Evolutionary conservation across 1,140 invertebrate genomes (phyloP), one percentile per base, ranked within the genome.

Genomic region (Leptinotarsa defecta): DNA sequence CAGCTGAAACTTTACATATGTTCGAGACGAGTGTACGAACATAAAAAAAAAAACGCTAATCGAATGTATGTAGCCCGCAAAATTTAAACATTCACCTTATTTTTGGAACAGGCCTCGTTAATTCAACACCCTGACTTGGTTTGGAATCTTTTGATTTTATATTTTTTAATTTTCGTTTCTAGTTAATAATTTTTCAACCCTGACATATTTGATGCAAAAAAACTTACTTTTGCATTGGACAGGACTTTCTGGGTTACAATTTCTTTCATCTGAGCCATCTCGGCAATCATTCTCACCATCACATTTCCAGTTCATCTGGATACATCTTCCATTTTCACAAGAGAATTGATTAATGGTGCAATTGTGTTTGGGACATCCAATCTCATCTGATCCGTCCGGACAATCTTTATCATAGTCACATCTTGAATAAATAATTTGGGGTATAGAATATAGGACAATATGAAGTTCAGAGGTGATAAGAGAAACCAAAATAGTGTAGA

Each of bases 211-310:
- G 34, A 43, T 11, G 8, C 2, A 8, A 43, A 43, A 34, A 27
- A 19, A 65, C 64, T 78, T 75, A 78, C 76, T 67, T 78, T 83
- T 84, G 67, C 84, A 86, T 1, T 75, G 75, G 4, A 68, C 76
- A 1, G 84, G 81, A 70, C 77, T 75, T 13, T 74, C 49, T 4
- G 34, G 65, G 67, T 75, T 73, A 70, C 85, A 86, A 73, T 84
- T 78, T 17, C 91, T 87, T 85, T 95, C 94, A 84, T 95, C 94
- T 0, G 90, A 91, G 8, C 89, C 89, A 84, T 95, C 94, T 15
- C 87, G 83, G 81, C 94, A 95, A 83, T 95, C 94, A 77, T 91
- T 89, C 80, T 94, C 92, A 62, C 88, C 89, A 83, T 95, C 94
- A 80, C 93, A 94, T 67, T 89, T 88, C 91, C 94, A 95, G 79